Evolutionary conservation across 1,140 invertebrate species (phyloP), one percentile per base, ranked within the genome.

Genomic region (Lordiphosa mommai): DNA sequence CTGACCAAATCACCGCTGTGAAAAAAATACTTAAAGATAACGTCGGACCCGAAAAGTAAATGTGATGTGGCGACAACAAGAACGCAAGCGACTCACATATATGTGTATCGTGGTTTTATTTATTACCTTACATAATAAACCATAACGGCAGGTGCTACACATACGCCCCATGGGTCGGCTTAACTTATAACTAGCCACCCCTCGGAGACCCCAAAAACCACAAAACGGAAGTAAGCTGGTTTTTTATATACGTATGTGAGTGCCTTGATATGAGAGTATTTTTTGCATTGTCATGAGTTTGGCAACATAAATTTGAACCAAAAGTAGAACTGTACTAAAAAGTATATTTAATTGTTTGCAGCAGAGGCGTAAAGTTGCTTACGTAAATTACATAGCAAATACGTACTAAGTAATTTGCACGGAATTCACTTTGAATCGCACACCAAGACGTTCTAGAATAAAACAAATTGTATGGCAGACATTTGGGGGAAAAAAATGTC

Each of bases 111-210:
- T 37, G n/a, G 36, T 34, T 16, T 53, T 56, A 80, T 74, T 71
- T 57, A 50, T 49, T 52, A 47, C 43, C 56, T 80, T 82, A 80
- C 67, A 48, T 74, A 76, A 80, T 67, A 67, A 65, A 63, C 67
- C 61, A 84, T 77, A 82, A 82, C 63, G 67, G 67, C 76, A 58
- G 56, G 52, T 72, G 72, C 61, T 82, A 84, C 77, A 77, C 77
- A 82, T 82, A 82, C 72, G 77, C 67, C 79, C 23, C 67, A 49
- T 72, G 56, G 57, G 52, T 57, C 55, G 56, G 32, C 61, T 53
- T 84, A 76, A 80, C 71, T 82, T 80, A 80, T 80, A 80, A 82
- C 66, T 56, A 63, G 48, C 65, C 61, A 64, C 48, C 47, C 38
- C 17, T 34, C 43, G 40, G 52, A 27, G 50, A 20, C 61, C 20